These are phyloP conservation scores for Anseranas semipalmata DNA, from an alignment of 2,113 vertebrate species.

Conservation along the genomic window DNA sequence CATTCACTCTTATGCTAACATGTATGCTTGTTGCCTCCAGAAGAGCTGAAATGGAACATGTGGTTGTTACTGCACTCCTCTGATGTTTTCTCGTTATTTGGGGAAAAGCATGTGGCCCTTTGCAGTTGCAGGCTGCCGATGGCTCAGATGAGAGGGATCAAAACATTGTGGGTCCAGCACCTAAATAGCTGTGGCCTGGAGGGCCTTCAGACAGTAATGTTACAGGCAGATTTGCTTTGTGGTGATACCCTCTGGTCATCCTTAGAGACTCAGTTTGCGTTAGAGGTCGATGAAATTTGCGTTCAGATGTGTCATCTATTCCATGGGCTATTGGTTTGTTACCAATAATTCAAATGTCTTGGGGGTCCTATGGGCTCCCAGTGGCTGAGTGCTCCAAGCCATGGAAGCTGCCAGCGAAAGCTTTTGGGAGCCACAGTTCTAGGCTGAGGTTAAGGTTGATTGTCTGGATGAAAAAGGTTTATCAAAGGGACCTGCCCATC, in stretches of 20 bases:
- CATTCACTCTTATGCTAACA: background rate
- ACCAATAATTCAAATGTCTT: background rate
- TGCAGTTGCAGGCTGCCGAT: background rate
- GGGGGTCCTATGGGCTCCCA: background rate
- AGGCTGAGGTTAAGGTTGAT: background rate
- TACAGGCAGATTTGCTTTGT: background rate
- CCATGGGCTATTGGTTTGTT: background rate
- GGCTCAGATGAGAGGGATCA: background rate
- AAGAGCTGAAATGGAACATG: background rate
- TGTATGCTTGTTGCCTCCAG: fast-evolving
- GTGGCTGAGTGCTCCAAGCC: background rate
- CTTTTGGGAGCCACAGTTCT: background rate
- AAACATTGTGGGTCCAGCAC: fast-evolving
- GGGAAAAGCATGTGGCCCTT: fast-evolving
- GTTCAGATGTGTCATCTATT: background rate
- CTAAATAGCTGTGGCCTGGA: background rate
- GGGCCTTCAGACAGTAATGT: background rate
- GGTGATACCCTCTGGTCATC: background rate
- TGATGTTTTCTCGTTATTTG: background rate
- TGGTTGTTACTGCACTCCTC: background rate
- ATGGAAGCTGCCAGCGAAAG: background rate
- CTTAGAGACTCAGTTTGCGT: background rate
- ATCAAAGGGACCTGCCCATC: background rate
- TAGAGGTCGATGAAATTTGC: background rate
- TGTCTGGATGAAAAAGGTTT: background rate